Evolutionary conservation across 2,113 vertebrate species (phyloP).

Genomic region (Rhineura floridana): DNA sequence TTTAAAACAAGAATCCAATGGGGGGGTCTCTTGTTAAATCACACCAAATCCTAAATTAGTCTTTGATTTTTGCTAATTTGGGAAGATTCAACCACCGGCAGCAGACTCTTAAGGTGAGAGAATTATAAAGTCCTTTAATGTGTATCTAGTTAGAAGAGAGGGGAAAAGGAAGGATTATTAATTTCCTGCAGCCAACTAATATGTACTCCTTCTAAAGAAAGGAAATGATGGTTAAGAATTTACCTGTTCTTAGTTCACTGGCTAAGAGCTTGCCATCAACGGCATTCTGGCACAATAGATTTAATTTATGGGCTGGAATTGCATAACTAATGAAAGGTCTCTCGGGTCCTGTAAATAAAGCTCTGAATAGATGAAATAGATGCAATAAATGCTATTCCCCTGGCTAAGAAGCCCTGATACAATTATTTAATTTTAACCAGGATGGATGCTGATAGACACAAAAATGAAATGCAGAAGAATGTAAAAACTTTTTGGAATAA

Average conservation of each 20-base stretch:
- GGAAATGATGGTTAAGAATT: neutral
- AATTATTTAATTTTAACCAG: neutral
- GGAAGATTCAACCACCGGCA: conserved; percentile 13
- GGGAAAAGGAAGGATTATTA: conserved; percentile 24
- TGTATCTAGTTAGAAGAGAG: conserved; percentile 8
- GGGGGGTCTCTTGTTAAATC: conserved; percentile 14
- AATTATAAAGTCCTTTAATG: neutral
- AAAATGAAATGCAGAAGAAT: neutral
- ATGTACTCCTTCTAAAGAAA: neutral
- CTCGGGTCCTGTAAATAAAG: conserved; percentile 1
- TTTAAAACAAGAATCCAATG: neutral
- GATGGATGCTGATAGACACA: neutral
- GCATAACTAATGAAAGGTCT: neutral
- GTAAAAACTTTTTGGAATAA: neutral
- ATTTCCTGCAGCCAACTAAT: neutral
- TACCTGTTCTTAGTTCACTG: neutral
- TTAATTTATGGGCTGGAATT: conserved; percentile 10
- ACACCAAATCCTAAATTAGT: conserved; percentile 23
- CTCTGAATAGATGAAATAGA: neutral
- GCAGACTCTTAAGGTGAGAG: conserved; percentile 16
- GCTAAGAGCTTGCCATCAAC: neutral
- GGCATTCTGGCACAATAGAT: neutral
- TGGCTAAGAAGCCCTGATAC: neutral
- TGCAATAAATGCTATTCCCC: neutral
- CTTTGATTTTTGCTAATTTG: conserved; percentile 46